Base-by-base conservation (phyloP, 1,140 invertebrate genomes). In the Leptoteleia sp. region DNA sequence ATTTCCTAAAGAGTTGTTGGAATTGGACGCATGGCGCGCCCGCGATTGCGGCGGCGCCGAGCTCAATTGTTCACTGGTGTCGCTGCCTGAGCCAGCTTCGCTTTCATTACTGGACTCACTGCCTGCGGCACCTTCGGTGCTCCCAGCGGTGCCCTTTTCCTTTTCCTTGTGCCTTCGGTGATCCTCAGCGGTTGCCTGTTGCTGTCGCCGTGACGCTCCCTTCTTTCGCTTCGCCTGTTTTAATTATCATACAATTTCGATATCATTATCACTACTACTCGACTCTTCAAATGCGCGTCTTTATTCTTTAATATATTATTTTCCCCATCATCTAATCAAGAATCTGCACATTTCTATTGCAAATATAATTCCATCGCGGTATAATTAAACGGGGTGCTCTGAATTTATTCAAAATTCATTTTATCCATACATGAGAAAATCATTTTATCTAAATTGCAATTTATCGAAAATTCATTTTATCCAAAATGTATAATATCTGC, bases 201-300 rank as follows among this genome's bases (percentile, higher is more conserved):
- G 89, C 76, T 89, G 87, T 75, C 86, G 87, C 67, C 89, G 82
- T 64, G 85, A 81, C 47, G 86, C 87, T 75, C 88, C 89, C 76
- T 89, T 90, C 84, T 89, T 90, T 88, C 89, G 85, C 82, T 89
- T 90, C 85, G 89, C 88, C 89, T 90, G 57, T 42, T 61, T 67
- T 11, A 52, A 65, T 75, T 75, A 75, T 48, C 33, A 54, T 13
- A 76, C 29, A 75, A 55, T 47, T 59, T 65, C 52, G 29, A 55
- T 65, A 59, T 50, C 40, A 11, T 61, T 35, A 43, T 54, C 31
- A 25, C 17, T 35, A n/a, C n/a, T n/a, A n/a, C n/a, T n/a, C n/a
- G n/a, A n/a, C n/a, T n/a, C n/a, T n/a, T n/a, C n/a, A n/a, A n/a
- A n/a, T n/a, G n/a, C n/a, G n/a, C n/a, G n/a, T n/a, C n/a, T n/a